phyloP scores from a whole-genome alignment of 1,140 invertebrate species.

The Popillia japonica region DNA sequence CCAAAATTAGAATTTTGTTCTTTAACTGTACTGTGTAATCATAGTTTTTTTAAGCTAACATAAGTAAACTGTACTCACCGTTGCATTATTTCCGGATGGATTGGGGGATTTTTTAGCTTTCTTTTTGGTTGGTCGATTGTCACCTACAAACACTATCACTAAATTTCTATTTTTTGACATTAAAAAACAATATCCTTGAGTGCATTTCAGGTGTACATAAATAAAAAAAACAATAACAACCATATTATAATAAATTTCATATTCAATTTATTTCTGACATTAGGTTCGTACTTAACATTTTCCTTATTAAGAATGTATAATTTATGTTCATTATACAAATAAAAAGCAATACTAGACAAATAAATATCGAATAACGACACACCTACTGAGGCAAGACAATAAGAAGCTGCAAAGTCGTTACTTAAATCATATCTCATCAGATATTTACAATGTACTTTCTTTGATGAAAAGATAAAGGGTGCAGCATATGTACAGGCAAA shows the following conservation, averaged over 20 bases:
- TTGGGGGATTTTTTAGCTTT: slow-evolving; percentile 61
- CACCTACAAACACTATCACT: slow-evolving; percentile 57
- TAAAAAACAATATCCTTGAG: slow-evolving; percentile 23
- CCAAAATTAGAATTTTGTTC: slow-evolving; percentile 64
- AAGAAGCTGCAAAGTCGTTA: slow-evolving; percentile 28
- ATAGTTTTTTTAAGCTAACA: background rate
- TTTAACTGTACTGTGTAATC: background rate
- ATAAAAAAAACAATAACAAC: slow-evolving; percentile 49
- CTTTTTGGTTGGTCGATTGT: slow-evolving; percentile 59
- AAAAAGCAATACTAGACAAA: slow-evolving; percentile 28
- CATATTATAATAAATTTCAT: slow-evolving; percentile 57
- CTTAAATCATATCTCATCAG: slow-evolving; percentile 10
- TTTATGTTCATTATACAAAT: slow-evolving; percentile 36
- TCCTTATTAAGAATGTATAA: slow-evolving; percentile 41
- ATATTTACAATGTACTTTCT: slow-evolving; percentile 27
- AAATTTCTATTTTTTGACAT: background rate
- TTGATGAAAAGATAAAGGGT: slow-evolving; percentile 11
- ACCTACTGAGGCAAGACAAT: slow-evolving; percentile 37
- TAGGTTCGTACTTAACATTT: slow-evolving; percentile 52
- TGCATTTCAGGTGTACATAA: slow-evolving; percentile 28
- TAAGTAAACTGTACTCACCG: slow-evolving; percentile 19
- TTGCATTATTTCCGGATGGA: slow-evolving; percentile 46
- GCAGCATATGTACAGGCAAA: slow-evolving; percentile 43
- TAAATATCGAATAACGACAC: slow-evolving; percentile 32
- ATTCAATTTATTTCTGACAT: slow-evolving; percentile 56